Conservation (phyloP, 2,797 vertebrate genomes). For the Liparis tanakae region DNA sequence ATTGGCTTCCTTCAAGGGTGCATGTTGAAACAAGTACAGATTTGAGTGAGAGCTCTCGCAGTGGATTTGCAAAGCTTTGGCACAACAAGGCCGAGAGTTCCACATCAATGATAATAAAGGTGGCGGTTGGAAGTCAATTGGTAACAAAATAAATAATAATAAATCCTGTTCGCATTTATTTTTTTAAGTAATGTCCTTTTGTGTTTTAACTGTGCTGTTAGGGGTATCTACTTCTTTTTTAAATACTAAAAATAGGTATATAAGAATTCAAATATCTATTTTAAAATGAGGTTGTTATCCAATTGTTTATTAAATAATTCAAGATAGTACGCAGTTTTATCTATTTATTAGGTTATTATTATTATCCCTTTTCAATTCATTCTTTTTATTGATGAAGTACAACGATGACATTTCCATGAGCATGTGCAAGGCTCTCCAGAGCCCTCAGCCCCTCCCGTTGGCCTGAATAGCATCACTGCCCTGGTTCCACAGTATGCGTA, state of each 20-base stretch:
- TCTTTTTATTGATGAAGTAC: neutral
- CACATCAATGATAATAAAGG: constrained; percentile 25
- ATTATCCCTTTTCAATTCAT: neutral
- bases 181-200: neutral
- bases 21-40: constrained; percentile 38
- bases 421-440: constrained; percentile 7
- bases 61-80: constrained; percentile 35
- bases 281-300: neutral
- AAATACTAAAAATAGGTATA: constrained; percentile 4
- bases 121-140: constrained; percentile 1
- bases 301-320: neutral
- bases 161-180: neutral
- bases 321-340: neutral
- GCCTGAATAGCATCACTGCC: neutral
- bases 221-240: neutral
- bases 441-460: neutral
- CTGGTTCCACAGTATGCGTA: constrained; percentile 13
- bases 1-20: constrained; percentile 43
- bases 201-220: neutral
- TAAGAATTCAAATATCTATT: neutral
- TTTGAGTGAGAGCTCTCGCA: constrained; percentile 45
- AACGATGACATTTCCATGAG: constrained; percentile 16
- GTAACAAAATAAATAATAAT: neutral
- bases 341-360: constrained; percentile 1
- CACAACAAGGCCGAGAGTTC: constrained; percentile 49